Evolutionary conservation across 2,797 vertebrate genomes (phyloP).

Genomic region (Sebastes nivosus): DNA sequence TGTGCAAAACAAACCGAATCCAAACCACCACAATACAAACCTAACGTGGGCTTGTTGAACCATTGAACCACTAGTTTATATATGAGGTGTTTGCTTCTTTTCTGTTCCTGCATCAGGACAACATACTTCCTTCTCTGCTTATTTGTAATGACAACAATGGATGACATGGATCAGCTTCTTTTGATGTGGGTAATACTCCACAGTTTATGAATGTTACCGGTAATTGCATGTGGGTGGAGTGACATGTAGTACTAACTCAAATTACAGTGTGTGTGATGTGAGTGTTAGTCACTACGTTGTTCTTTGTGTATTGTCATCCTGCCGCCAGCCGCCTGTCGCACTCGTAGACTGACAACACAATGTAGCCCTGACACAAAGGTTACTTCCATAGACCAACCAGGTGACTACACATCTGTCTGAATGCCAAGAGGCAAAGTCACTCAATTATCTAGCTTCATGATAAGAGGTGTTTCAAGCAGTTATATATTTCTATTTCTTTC

Average conservation of each 20-base stretch:
- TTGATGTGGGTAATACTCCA: not conserved
- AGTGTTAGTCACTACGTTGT: not conserved
- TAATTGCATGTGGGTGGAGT: not conserved
- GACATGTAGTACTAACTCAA: not conserved
- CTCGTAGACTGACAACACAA: not conserved
- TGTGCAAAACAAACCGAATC: too few relatives aligned
- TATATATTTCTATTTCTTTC: not conserved
- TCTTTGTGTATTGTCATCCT: not conserved
- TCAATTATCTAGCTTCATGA: not conserved
- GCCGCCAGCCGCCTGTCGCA: not conserved
- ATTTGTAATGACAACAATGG: not conserved
- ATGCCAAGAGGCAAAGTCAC: not conserved
- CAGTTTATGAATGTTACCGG: not conserved
- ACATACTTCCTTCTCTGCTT: not conserved
- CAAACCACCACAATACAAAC: too few relatives aligned
- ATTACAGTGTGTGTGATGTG: not conserved
- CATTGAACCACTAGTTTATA: too few relatives aligned
- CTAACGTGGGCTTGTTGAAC: too few relatives aligned
- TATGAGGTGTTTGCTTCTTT: not conserved
- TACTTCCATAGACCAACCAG: not conserved
- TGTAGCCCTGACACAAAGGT: conserved; percentile 12
- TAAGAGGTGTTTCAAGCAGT: not conserved
- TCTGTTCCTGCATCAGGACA: not conserved
- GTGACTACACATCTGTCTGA: not conserved
- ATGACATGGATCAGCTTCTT: not conserved